phyloP scores from a whole-genome alignment of 2,888 invertebrate genomes.

The Trichopria drosophilae region DNA sequence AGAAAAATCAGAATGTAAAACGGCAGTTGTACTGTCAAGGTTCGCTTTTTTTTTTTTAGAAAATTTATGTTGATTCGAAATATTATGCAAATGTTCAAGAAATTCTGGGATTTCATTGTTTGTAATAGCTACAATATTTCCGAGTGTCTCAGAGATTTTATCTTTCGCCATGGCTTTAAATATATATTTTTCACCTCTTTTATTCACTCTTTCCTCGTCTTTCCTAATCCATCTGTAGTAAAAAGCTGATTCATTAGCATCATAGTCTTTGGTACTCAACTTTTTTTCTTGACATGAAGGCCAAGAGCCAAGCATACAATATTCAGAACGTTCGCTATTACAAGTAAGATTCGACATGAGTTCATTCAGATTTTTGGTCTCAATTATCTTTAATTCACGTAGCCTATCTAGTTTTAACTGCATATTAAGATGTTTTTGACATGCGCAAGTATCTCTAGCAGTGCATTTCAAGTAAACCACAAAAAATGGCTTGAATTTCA shows the following conservation, averaged over 20 bases:
- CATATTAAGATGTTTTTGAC: constrained; percentile 8
- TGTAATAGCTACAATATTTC: not conserved
- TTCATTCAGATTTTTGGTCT: constrained; percentile 2
- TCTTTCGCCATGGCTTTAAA: constrained; percentile 1
- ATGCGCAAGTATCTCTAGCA: constrained; percentile 10
- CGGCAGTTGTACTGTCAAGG: constrained; percentile 4
- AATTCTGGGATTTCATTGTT: constrained; percentile 1
- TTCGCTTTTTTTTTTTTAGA: not conserved
- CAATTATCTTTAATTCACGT: constrained; percentile 4
- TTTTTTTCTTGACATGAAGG: not conserved
- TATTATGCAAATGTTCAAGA: constrained; percentile 4
- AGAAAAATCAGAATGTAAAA: constrained; percentile 7
- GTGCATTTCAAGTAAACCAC: constrained; percentile 3
- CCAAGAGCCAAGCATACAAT: constrained; percentile 1
- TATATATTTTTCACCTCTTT: constrained; percentile 6
- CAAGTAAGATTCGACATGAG: constrained; percentile 7
- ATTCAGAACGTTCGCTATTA: constrained; percentile 6
- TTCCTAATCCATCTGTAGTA: constrained; percentile 4
- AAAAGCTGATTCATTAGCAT: constrained; percentile 6
- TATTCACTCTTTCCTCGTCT: constrained; percentile 5
- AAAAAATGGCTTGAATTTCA: constrained; percentile 7
- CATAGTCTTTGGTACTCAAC: not conserved
- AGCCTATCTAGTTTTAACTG: constrained; percentile 4
- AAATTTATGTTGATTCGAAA: not conserved
- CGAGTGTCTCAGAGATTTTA: constrained; percentile 3